Conservation (phyloP, 1,140 invertebrate genomes). For the Formica selysi region DNA sequence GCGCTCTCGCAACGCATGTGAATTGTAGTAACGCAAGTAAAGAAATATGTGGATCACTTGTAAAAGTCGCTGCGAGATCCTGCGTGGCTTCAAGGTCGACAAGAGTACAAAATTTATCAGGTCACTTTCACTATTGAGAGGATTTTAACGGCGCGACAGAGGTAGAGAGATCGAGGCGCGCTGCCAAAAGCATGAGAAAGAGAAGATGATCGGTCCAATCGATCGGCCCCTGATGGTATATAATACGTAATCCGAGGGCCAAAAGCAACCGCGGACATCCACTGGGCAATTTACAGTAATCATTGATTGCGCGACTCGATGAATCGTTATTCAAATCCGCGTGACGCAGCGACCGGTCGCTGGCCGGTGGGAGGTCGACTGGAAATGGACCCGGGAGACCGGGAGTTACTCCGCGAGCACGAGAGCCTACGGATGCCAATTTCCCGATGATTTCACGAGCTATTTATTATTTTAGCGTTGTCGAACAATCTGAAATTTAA, state of each 20-base stretch:
- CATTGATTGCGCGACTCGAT: conserved; percentile 69
- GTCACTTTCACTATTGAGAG: conserved; percentile 74
- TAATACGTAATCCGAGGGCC: conserved; percentile 57
- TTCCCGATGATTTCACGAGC: conserved; percentile 52
- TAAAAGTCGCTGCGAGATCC: conserved; percentile 52
- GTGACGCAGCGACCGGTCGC: conserved; percentile 42
- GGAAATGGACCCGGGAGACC: conserved; percentile 46
- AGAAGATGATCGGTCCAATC: conserved; percentile 49
- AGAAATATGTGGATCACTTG: conserved; percentile 3
- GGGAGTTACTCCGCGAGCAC: conserved; percentile 15
- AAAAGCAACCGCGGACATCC: conserved; percentile 35
- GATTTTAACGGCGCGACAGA: background rate
- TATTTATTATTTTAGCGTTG: conserved; percentile 55
- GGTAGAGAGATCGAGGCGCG: background rate
- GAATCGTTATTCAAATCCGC: conserved; percentile 71
- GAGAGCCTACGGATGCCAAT: conserved; percentile 43
- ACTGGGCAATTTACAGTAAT: conserved; percentile 72
- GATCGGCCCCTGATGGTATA: background rate
- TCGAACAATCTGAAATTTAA: conserved; percentile 52
- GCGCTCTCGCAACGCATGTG: background rate
- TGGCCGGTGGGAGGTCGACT: conserved; percentile 29
- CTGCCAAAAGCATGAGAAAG: conserved; percentile 6
- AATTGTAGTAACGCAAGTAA: background rate
- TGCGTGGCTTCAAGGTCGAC: conserved; percentile 63
- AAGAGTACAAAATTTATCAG: conserved; percentile 45